Base-by-base conservation (phyloP, 2,797 vertebrate genomes). In the Gallirallus australis region DNA sequence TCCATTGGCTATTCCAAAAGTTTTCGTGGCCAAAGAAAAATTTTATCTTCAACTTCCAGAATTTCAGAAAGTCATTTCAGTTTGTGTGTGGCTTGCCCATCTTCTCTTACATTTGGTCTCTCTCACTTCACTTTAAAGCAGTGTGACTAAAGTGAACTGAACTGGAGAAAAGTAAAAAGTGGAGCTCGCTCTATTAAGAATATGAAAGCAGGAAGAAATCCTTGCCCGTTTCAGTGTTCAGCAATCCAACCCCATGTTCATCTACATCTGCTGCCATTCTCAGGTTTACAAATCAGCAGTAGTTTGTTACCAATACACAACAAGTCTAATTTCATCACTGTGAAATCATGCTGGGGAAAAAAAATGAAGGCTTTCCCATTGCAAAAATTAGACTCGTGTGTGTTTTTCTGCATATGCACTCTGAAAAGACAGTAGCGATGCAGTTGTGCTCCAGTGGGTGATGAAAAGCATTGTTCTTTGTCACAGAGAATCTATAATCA, bases 401-500 rank as follows among this genome's bases (percentile, higher is more conserved):
- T 72, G 42, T 70, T 7, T 80, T 85, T 81, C 35, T 31, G 4
- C 78, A 11, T 40, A 1, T 45, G 24, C 65, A 25, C 25, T 79
- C 47, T 5, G 15, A 4, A 83, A 77, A 87, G 37, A 16, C 31
- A 83, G 21, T 75, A 57, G 42, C 33, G 47, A 19, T 71, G 40
- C 37, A 63, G 0, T 12, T 45, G 8, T 35, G 6, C 27, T 8
- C 69, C 39, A 27, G 8, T 78, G 66, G 35, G 31, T 94, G 48
- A 63, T 35, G 16, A 47, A 91, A 83, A 42, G n/a, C 33, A 13
- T 69, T 82, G 42, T 88, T 93, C 82, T 88, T 90, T 84, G 19
- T 96, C 80, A 84, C 97, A 99, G 99, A 95, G 99, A 99, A 91
- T 99, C 99, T 59, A 98, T 99, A 89, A 98, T 99, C 95, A 99